phyloP scores from a whole-genome alignment of 1,140 invertebrate species.

The Dendroctonus ponderosae region DNA sequence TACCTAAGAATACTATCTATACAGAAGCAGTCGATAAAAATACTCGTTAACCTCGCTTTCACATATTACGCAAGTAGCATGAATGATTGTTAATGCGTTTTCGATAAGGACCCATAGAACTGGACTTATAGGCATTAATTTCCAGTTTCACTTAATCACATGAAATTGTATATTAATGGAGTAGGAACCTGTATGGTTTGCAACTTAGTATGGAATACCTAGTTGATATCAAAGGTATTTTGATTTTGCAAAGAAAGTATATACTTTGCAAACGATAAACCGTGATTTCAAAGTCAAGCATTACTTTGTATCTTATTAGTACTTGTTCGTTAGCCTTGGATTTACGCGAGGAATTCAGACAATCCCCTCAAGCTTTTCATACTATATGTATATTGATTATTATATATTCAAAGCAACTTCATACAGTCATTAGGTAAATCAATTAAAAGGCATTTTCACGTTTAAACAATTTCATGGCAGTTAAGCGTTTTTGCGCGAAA shows the following conservation, averaged over 20 bases:
- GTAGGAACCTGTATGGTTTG: too few species aligned
- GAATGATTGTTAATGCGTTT: too few species aligned
- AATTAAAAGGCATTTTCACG: constrained; percentile 8
- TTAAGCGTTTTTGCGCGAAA: not conserved
- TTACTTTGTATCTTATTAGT: constrained; percentile 11
- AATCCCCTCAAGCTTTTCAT: constrained; percentile 19
- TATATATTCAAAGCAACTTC: constrained; percentile 17
- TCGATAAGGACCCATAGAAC: too few species aligned
- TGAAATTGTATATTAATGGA: too few species aligned
- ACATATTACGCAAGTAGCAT: too few species aligned
- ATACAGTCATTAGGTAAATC: constrained; percentile 4
- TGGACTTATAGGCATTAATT: too few species aligned
- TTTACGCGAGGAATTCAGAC: constrained; percentile 22
- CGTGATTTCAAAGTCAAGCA: constrained; percentile 1
- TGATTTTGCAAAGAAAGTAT: too few species aligned
- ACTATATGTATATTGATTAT: constrained; percentile 4
- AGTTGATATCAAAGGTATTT: too few species aligned
- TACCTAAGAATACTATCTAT: not conserved
- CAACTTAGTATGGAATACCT: too few species aligned
- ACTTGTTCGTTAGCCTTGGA: constrained; percentile 13
- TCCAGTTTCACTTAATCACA: too few species aligned
- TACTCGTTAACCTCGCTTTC: too few species aligned
- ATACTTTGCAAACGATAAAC: not conserved
- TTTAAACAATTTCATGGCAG: constrained; percentile 5
- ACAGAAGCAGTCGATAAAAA: not conserved